A percentile compares a stretch with the other conserved stretches of the same genome.
These are phyloP conservation scores for Andrena bucephala DNA, from an alignment of 2,888 invertebrate genomes.

Conservation along the genomic window DNA sequence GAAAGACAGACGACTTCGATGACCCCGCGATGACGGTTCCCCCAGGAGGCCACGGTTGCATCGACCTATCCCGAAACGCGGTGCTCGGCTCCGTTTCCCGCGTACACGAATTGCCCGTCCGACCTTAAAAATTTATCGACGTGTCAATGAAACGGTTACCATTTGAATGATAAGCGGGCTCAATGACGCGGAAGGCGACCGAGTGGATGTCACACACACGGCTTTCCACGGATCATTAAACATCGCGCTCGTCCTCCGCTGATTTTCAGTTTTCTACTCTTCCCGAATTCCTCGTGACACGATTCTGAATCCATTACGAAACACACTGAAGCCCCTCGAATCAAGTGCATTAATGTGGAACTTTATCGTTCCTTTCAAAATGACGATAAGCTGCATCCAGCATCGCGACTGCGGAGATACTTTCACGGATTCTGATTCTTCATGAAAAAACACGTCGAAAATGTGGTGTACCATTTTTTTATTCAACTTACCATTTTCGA, in stretches of 20 bases:
- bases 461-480: not conserved
- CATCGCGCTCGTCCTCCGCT: slow-evolving; percentile 52
- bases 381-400: not conserved
- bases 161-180: slow-evolving; percentile 80
- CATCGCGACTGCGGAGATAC: not conserved
- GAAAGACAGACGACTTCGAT: not conserved
- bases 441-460: not conserved
- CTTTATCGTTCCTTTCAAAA: not conserved
- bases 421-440: not conserved
- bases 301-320: slow-evolving; percentile 22
- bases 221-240: slow-evolving; percentile 76
- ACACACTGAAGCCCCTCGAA: slow-evolving; percentile 10
- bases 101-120: slow-evolving; percentile 47
- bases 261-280: slow-evolving; percentile 46
- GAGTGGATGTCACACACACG: slow-evolving; percentile 74
- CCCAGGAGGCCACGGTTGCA: not conserved
- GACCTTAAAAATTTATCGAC: slow-evolving; percentile 76
- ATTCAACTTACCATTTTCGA: not conserved
- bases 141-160: slow-evolving; percentile 69
- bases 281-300: slow-evolving; percentile 15
- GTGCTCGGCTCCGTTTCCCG: slow-evolving; percentile 3
- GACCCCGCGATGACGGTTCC: not conserved
- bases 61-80: not conserved
- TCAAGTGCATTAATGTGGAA: slow-evolving; percentile 15
- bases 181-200: slow-evolving; percentile 81